These are phyloP conservation scores for Rhinella marina DNA, from an alignment of 2,797 vertebrate genomes.

Conservation along the genomic window DNA sequence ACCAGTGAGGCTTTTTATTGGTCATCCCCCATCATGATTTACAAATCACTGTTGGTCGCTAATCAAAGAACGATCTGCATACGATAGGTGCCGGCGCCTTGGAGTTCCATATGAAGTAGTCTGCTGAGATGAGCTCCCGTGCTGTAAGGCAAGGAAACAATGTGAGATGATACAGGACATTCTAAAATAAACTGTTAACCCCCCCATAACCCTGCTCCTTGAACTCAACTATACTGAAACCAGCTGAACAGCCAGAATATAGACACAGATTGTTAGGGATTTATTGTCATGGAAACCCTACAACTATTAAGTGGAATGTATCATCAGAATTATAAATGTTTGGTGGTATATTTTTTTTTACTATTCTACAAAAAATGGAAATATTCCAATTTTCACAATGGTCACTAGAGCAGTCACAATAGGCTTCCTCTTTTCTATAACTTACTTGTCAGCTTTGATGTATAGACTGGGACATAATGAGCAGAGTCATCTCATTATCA, in stretches of 20 bases:
- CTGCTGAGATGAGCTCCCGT: slow-evolving; percentile 87
- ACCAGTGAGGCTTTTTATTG: not conserved
- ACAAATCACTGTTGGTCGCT: not conserved
- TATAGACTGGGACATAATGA: not conserved
- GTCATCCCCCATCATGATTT: not conserved
- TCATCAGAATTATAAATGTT: not conserved
- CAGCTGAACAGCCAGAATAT: not conserved
- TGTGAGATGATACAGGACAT: not conserved
- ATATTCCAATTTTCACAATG: not conserved
- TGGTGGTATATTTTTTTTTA: not conserved
- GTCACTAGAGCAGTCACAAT: not conserved
- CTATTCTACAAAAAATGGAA: not conserved
- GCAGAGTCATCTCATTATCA: not conserved
- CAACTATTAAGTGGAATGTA: not conserved
- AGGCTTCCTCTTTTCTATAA: not conserved
- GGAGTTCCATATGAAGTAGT: slow-evolving; percentile 97
- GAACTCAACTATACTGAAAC: not conserved
- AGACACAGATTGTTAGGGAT: not conserved
- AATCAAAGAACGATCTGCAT: slow-evolving; percentile 67
- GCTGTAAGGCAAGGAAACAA: slow-evolving; percentile 74
- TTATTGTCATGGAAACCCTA: not conserved
- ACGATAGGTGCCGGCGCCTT: slow-evolving; percentile 84
- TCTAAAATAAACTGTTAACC: not conserved
- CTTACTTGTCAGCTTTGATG: not conserved
- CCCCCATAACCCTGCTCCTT: not conserved